phyloP scores from a whole-genome alignment of 2,113 vertebrate genomes.

The Chrysochloris asiatica region DNA sequence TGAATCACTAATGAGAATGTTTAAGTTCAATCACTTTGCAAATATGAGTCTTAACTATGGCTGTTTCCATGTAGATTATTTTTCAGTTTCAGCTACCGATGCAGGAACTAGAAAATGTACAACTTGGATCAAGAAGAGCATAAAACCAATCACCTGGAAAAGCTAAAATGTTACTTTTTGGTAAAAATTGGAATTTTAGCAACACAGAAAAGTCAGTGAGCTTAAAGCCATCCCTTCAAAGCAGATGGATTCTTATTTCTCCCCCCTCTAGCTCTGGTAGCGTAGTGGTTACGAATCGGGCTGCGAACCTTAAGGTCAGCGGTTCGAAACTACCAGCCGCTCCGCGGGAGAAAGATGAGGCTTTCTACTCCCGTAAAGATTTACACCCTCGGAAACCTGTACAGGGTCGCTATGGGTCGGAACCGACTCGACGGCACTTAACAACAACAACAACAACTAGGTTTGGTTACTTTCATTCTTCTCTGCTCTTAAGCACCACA shows the following conservation, averaged over 20 bases:
- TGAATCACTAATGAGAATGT: constrained; percentile 53
- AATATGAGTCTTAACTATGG: constrained; percentile 35
- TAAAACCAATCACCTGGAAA: constrained; percentile 58
- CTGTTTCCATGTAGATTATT: constrained; percentile 12
- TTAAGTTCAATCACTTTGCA: constrained; percentile 53
- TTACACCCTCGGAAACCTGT: too few species aligned
- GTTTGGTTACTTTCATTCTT: constrained; percentile 24
- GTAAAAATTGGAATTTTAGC: constrained; percentile 25
- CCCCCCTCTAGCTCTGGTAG: too few species aligned
- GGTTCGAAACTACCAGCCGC: too few species aligned
- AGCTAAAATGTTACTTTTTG: constrained; percentile 32
- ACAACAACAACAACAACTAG: too few species aligned
- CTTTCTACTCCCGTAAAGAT: too few species aligned
- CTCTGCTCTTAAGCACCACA: background rate
- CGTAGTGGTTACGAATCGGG: too few species aligned
- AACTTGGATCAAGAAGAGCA: constrained; percentile 32
- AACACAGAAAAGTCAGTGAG: background rate
- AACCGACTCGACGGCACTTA: too few species aligned
- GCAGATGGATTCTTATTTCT: constrained; percentile 24
- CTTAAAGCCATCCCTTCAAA: background rate
- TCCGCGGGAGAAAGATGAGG: too few species aligned
- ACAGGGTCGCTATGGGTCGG: too few species aligned
- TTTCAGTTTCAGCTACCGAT: constrained; percentile 51
- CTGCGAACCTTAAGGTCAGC: too few species aligned
- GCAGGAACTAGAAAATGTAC: constrained; percentile 19